Evolutionary conservation across 1,140 invertebrate species (phyloP).

Genomic region (Penaeus chinensis): DNA sequence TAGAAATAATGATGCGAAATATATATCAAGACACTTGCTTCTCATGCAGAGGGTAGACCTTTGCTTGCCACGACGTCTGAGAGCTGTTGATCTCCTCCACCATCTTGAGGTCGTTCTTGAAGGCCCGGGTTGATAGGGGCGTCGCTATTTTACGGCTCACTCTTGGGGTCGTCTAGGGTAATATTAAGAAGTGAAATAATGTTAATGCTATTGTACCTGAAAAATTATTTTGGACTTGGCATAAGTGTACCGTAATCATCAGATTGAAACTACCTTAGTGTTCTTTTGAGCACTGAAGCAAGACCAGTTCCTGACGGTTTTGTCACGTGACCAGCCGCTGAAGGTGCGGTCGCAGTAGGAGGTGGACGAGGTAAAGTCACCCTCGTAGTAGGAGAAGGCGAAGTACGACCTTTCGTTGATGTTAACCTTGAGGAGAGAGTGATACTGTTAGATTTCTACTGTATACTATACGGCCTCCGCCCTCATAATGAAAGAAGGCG

Average conservation of each 20-base stretch:
- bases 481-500: too few relatives aligned
- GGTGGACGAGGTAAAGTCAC: constrained; percentile 68
- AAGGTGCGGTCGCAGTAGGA: constrained; percentile 65
- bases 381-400: constrained; percentile 69
- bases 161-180: too few relatives aligned
- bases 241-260: too few relatives aligned
- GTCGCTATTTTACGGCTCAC: too few relatives aligned
- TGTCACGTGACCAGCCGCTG: constrained; percentile 69
- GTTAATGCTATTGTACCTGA: not conserved
- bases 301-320: constrained; percentile 68
- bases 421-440: constrained; percentile 51
- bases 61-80: constrained; percentile 69
- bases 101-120: constrained; percentile 62
- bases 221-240: not conserved
- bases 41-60: constrained; percentile 67
- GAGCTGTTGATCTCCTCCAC: constrained; percentile 67
- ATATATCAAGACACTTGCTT: too few relatives aligned
- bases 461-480: too few relatives aligned
- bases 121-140: too few relatives aligned
- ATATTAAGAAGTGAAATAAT: too few relatives aligned
- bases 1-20: too few relatives aligned
- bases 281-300: constrained; percentile 67
- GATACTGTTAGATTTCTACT: not conserved
- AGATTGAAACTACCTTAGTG: not conserved
- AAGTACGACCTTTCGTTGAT: constrained; percentile 68